Evolutionary conservation across 1,140 invertebrate species (phyloP).

Genomic region (Popillia japonica): DNA sequence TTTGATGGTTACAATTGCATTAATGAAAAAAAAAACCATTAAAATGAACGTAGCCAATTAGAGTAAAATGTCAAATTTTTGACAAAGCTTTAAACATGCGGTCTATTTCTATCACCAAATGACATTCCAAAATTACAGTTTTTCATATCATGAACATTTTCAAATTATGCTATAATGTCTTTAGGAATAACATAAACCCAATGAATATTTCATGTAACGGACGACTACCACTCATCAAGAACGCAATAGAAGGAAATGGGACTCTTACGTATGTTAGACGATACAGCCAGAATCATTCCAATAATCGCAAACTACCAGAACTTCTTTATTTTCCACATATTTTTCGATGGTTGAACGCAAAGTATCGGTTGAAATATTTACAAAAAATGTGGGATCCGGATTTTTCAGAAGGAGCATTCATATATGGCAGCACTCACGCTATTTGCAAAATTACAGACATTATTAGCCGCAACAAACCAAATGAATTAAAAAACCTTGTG

Average conservation of each 20-base stretch:
- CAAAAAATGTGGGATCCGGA: slow-evolving; percentile 56
- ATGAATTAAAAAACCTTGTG: slow-evolving; percentile 53
- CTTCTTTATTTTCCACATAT: slow-evolving; percentile 57
- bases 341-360: slow-evolving; percentile 56
- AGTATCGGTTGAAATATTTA: slow-evolving; percentile 56
- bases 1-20: too few species aligned
- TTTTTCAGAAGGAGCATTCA: slow-evolving; percentile 58
- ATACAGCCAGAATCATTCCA: slow-evolving; percentile 31
- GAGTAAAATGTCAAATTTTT: neutral
- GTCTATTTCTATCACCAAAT: slow-evolving; percentile 2
- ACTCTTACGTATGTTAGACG: slow-evolving; percentile 1
- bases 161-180: slow-evolving; percentile 33
- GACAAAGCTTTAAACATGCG: neutral
- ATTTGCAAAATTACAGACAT: slow-evolving; percentile 58
- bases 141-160: slow-evolving; percentile 37
- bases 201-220: neutral
- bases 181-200: neutral
- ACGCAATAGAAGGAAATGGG: neutral
- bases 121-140: slow-evolving; percentile 32
- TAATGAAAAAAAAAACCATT: too few species aligned
- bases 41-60: too few species aligned
- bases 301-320: slow-evolving; percentile 54
- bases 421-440: slow-evolving; percentile 55
- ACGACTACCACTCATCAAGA: neutral
- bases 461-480: slow-evolving; percentile 50